phyloP scores from a whole-genome alignment of 1,140 invertebrate genomes.

The Sinonovacula constricta region DNA sequence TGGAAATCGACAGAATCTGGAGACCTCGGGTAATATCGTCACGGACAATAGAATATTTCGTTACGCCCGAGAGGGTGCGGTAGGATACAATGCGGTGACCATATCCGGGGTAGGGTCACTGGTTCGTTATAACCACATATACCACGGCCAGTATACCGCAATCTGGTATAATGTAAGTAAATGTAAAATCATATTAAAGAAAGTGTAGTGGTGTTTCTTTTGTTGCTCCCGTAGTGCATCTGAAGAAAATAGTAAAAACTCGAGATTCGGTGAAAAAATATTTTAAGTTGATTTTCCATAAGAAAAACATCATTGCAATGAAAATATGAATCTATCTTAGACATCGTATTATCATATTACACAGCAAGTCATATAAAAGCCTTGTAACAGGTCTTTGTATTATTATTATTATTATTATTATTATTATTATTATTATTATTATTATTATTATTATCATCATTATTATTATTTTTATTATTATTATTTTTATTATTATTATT shows the following conservation, averaged over 20 bases:
- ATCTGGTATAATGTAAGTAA: conserved; percentile 12
- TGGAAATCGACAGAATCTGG: conserved; percentile 1
- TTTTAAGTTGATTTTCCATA: not conserved
- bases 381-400: too few relatives aligned
- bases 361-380: too few relatives aligned
- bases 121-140: conserved; percentile 24
- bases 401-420: too few relatives aligned
- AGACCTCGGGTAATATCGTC: conserved; percentile 15
- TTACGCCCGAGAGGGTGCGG: conserved; percentile 8
- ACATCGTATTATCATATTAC: not conserved
- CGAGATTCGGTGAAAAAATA: too few relatives aligned
- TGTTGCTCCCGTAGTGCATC: not conserved
- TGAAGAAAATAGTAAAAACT: too few relatives aligned
- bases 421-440: not conserved
- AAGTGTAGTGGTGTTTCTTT: not conserved
- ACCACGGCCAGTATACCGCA: not conserved
- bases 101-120: conserved; percentile 11
- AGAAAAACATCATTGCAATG: not conserved
- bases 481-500: not conserved
- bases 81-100: conserved; percentile 8
- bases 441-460: not conserved
- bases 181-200: not conserved
- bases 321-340: not conserved
- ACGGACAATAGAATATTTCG: conserved; percentile 22
- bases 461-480: not conserved